Evolutionary conservation across 2,888 invertebrate species (phyloP).

Genomic region (Ceriagrion tenellum): DNA sequence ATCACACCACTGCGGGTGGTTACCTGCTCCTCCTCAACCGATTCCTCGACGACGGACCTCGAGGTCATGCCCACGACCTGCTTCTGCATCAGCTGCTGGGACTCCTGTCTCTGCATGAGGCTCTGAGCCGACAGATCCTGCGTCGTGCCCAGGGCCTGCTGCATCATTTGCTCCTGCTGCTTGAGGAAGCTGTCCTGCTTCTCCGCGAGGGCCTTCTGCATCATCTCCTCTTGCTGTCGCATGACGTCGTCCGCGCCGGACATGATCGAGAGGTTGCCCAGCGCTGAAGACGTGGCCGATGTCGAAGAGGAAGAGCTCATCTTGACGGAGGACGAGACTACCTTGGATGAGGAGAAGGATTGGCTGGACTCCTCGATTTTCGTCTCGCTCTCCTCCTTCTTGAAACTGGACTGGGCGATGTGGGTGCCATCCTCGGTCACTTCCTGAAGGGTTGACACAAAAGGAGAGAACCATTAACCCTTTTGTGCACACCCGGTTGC

Average conservation of each 20-base stretch:
- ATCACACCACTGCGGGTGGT: slow-evolving; percentile 52
- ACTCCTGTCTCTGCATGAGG: slow-evolving; percentile 15
- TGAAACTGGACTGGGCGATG: slow-evolving; percentile 46
- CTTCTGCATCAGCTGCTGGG: slow-evolving; percentile 43
- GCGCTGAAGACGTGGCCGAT: not conserved
- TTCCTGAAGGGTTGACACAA: not conserved
- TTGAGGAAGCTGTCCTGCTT: slow-evolving; percentile 42
- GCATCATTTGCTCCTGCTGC: slow-evolving; percentile 50
- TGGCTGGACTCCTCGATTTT: slow-evolving; percentile 50
- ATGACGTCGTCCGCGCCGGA: slow-evolving; percentile 28
- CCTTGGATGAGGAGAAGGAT: slow-evolving; percentile 40
- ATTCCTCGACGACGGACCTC: slow-evolving; percentile 48
- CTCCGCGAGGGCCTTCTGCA: slow-evolving; percentile 40
- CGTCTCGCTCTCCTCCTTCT: slow-evolving; percentile 61
- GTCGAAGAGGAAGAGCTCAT: slow-evolving; percentile 42
- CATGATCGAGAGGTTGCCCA: slow-evolving; percentile 52
- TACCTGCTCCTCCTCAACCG: slow-evolving; percentile 63
- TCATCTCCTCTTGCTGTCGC: slow-evolving; percentile 11
- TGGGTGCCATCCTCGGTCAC: slow-evolving; percentile 49
- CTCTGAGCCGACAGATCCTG: not conserved
- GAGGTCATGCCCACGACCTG: slow-evolving; percentile 15
- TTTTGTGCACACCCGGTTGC: too few relatives aligned
- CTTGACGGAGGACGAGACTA: slow-evolving; percentile 44
- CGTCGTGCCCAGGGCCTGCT: not conserved
- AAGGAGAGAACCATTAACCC: not conserved